Percentiles rank a stretch among this genome's conserved stretches.
Evolutionary conservation across 2,797 vertebrate species (phyloP).

Genomic region (Pseudopleuronectes americanus): DNA sequence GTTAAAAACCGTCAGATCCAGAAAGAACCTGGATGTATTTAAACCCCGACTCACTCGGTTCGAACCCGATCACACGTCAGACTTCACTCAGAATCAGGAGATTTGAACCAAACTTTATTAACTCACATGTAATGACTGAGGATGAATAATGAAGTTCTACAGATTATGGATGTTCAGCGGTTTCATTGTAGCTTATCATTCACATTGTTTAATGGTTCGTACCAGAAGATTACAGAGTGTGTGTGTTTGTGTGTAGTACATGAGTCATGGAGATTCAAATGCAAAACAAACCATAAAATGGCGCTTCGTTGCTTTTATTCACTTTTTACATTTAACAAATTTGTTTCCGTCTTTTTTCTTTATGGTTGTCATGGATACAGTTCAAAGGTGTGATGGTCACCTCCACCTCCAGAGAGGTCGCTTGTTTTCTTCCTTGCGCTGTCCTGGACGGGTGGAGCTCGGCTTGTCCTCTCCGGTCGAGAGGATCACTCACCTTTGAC

Average conservation of each 20-base stretch:
- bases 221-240: neutral
- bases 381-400: slow-evolving; percentile 7
- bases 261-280: neutral
- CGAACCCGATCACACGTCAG: no score
- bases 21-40: no score
- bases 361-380: slow-evolving; percentile 12
- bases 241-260: neutral
- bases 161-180: slow-evolving; percentile 5
- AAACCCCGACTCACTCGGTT: no score
- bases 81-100: neutral
- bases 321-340: slow-evolving; percentile 16
- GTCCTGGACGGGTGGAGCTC: slow-evolving; percentile 21
- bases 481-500: slow-evolving; percentile 78
- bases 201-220: neutral
- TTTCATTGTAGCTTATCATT: slow-evolving; percentile 5
- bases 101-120: neutral
- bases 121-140: neutral
- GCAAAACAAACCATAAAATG: neutral
- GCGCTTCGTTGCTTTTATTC: neutral
- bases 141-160: neutral
- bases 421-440: slow-evolving; percentile 35
- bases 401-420: slow-evolving; percentile 29
- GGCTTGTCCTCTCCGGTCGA: slow-evolving; percentile 7
- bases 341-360: neutral
- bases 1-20: no score